Evolutionary conservation across 1,140 invertebrate genomes (phyloP), one percentile per base, ranked within the genome.

Genomic region (Heterodera schachtii): DNA sequence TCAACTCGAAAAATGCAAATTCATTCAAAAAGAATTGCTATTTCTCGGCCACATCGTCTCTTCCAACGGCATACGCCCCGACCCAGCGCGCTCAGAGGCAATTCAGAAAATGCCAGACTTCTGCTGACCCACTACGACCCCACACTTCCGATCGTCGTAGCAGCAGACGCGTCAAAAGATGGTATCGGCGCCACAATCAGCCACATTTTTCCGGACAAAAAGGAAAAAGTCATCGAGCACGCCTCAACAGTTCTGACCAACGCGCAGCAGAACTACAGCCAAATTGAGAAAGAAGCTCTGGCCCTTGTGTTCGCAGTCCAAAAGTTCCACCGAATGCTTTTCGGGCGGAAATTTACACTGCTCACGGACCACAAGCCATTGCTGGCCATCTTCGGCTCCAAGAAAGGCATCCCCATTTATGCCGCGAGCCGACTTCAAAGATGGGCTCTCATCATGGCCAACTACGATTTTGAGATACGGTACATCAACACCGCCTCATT

Each of bases 291-390:
- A 19, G 9, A 60, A 19, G 57, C 57, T 16, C 3, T 60, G 57
- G 57, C 57, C 1, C 57, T 60, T 0, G 57, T 60, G 4, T 60
- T 60, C 19, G 57, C 57, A 11, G 57, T 60, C 1, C 57, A 60
- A 19, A 60, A 60, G 3, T 93, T 93, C 86, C 89, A 92, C 52
- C 84, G 91, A 49, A 93, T 91, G 84, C 73, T 92, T 5, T 91
- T 87, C 86, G 92, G 90, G 73, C 84, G 86, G 76, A 73, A 87
- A 21, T 93, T 93, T 82, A 76, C 83, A 16, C 86, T 92, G 21
- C 80, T 86, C 19, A 92, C 91, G 0, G 92, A 93, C 82, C 90
- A 92, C 81, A 87, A 91, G 16, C 57, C 57, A 19, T 19, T 60
- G 19, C 57, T 60, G 57, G 57, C 57, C 4, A 60, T 60, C 57